Conservation (phyloP, 2,888 invertebrate species). For the Craniophora ligustri region DNA sequence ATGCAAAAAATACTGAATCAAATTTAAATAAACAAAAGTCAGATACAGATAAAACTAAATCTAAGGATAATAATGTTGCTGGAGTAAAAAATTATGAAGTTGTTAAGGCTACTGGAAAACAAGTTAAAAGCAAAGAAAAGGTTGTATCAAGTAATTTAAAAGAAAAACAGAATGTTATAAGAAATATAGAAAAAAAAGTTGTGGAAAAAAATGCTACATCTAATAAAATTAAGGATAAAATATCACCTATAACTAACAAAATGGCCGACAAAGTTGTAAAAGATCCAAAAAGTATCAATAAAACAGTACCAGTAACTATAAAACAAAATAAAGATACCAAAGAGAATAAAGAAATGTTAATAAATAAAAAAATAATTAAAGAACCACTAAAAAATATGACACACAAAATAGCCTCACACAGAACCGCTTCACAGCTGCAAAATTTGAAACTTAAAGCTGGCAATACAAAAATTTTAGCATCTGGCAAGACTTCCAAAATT, state of each 20-base stretch:
- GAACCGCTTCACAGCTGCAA: slow-evolving; percentile 28
- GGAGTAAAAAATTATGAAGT: slow-evolving; percentile 5
- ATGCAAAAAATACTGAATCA: neutral
- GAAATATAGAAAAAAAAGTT: slow-evolving; percentile 12
- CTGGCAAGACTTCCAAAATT: slow-evolving; percentile 60
- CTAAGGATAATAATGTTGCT: slow-evolving; percentile 6
- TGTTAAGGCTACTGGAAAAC: neutral
- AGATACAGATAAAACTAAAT: neutral
- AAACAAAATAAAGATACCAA: neutral
- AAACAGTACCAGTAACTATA: neutral
- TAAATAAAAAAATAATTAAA: slow-evolving; percentile 3
- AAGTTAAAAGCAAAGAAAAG: slow-evolving; percentile 5
- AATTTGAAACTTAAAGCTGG: slow-evolving; percentile 20
- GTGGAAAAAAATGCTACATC: slow-evolving; percentile 27
- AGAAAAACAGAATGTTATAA: neutral
- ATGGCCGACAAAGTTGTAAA: slow-evolving; percentile 6
- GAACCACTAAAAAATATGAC: slow-evolving; percentile 14
- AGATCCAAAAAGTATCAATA: neutral
- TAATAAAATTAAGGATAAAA: slow-evolving; percentile 26
- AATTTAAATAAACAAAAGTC: neutral
- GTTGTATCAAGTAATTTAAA: neutral
- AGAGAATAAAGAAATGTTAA: slow-evolving; percentile 5
- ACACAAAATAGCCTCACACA: slow-evolving; percentile 19
- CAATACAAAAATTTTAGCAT: slow-evolving; percentile 2
- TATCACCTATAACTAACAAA: slow-evolving; percentile 10